phyloP scores from a whole-genome alignment of 1,140 invertebrate genomes.

The Archegozetes longisetosus region DNA sequence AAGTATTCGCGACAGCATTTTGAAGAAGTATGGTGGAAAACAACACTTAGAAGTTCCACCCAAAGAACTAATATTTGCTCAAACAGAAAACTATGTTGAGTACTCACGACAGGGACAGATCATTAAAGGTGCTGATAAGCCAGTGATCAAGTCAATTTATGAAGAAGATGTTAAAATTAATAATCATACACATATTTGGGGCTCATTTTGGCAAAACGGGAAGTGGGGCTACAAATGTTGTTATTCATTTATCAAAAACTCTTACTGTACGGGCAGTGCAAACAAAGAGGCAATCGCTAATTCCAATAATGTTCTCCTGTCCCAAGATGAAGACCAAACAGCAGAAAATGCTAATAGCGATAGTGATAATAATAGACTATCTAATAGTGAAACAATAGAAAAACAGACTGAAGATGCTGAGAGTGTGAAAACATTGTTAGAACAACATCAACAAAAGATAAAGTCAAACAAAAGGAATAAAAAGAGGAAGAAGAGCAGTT shows the following conservation, averaged over 20 bases:
- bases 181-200: conserved; percentile 88
- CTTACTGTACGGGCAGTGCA: conserved; percentile 54
- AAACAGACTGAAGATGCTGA: too few relatives aligned
- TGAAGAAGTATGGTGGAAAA: conserved; percentile 77
- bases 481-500: conserved; percentile 7
- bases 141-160: conserved; percentile 68
- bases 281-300: conserved; percentile 36
- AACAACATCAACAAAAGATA: conserved; percentile 13
- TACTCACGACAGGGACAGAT: conserved; percentile 85
- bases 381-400: conserved; percentile 14
- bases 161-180: conserved; percentile 86
- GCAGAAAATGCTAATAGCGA: conserved; percentile 5
- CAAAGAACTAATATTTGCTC: conserved; percentile 67
- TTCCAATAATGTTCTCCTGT: not conserved
- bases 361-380: not conserved
- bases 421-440: conserved; percentile 2
- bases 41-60: conserved; percentile 77
- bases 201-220: conserved; percentile 80
- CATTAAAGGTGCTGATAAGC: conserved; percentile 66
- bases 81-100: conserved; percentile 51
- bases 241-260: conserved; percentile 72
- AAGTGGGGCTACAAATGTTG: conserved; percentile 95
- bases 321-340: conserved; percentile 1
- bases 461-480: conserved; percentile 5
- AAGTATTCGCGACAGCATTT: conserved; percentile 50